Conservation (phyloP, 2,888 invertebrate species). For the Euphydryas editha region DNA sequence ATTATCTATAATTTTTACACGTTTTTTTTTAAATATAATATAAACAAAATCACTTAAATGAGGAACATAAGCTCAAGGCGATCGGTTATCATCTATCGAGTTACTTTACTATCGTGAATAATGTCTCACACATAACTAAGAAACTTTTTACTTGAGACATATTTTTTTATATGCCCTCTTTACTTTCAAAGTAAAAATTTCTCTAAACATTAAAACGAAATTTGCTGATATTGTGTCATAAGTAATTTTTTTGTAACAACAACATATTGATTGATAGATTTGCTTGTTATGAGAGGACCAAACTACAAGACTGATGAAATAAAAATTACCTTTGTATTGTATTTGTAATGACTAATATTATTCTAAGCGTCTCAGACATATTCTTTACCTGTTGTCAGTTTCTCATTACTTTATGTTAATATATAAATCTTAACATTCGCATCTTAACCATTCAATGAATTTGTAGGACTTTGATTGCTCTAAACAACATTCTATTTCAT, state of each 20-base stretch:
- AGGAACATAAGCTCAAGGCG: conserved; percentile 47
- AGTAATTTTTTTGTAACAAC: background rate
- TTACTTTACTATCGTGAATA: conserved; percentile 11
- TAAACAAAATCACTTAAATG: conserved; percentile 47
- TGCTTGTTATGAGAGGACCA: background rate
- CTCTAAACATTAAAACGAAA: background rate
- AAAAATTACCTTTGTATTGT: background rate
- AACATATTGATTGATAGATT: too few species aligned
- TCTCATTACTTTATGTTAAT: background rate
- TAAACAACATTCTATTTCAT: background rate
- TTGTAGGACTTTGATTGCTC: background rate
- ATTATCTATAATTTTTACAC: conserved; percentile 47
- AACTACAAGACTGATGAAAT: background rate
- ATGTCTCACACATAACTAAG: conserved; percentile 6
- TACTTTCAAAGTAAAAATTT: background rate
- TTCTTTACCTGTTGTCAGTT: too few species aligned
- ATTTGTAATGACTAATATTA: background rate
- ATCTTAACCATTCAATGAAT: background rate
- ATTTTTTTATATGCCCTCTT: background rate
- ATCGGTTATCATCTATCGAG: conserved; percentile 14
- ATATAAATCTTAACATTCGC: background rate
- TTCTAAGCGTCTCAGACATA: background rate
- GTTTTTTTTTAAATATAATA: conserved; percentile 34
- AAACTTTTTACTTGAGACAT: background rate
- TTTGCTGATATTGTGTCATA: background rate